These are phyloP conservation scores for Edolisoma coerulescens DNA, from an alignment of 2,113 vertebrate species.

Conservation along the genomic window DNA sequence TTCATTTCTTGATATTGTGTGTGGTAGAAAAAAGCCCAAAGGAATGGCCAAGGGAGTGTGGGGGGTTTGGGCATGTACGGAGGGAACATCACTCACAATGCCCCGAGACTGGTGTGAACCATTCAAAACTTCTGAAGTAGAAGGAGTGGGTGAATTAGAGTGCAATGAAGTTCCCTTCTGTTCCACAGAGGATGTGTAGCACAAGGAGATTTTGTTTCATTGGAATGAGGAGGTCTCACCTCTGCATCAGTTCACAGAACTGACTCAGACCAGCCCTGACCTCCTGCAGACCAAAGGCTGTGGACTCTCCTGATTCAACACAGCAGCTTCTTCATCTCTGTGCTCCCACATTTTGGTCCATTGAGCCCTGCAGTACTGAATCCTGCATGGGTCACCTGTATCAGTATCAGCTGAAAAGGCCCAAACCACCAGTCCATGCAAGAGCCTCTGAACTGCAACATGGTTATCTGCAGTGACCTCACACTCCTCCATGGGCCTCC, in stretches of 20 bases:
- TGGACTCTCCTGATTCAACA: background rate
- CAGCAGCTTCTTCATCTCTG: background rate
- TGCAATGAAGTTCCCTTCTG: background rate
- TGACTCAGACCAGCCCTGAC: background rate
- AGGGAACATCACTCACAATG: background rate
- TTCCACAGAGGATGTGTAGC: background rate
- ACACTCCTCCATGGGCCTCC: background rate
- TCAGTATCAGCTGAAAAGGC: background rate
- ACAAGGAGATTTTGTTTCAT: background rate
- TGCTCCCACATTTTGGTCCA: background rate
- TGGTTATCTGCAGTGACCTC: background rate
- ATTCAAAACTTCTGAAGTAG: background rate
- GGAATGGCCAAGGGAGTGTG: background rate
- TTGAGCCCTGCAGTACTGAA: background rate
- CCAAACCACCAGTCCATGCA: background rate
- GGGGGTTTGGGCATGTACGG: background rate
- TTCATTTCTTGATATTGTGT: background rate
- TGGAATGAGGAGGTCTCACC: background rate
- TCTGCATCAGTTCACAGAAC: background rate
- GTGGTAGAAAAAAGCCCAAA: background rate
- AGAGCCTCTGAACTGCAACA: background rate
- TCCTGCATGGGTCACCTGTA: background rate
- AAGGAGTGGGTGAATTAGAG: background rate
- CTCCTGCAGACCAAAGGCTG: background rate
- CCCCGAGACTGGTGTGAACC: background rate